These are phyloP conservation scores for Aleiodes leptofemur DNA, from an alignment of 2,888 invertebrate genomes.

Conservation along the genomic window DNA sequence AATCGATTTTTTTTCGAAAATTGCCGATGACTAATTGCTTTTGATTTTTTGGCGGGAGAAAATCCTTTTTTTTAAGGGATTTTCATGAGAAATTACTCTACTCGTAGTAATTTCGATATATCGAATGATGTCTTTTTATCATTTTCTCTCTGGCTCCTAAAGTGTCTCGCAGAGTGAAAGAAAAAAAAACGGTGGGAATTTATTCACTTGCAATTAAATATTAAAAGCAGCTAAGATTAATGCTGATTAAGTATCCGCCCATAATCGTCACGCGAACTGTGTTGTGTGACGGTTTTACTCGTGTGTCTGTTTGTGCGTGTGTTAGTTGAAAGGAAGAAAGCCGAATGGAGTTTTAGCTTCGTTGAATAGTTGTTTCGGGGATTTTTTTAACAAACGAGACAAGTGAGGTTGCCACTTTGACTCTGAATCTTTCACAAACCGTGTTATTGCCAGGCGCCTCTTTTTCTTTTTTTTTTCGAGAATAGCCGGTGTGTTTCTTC, in stretches of 20 bases:
- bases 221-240: no score
- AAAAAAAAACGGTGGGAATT: no score
- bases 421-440: slow-evolving; percentile 15
- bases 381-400: slow-evolving; percentile 8
- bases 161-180: not conserved
- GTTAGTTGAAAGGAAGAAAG: slow-evolving; percentile 24
- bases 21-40: no score
- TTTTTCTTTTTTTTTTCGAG: slow-evolving; percentile 3
- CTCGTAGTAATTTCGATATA: no score
- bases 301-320: no score
- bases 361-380: slow-evolving; percentile 1
- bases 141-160: no score
- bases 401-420: not conserved
- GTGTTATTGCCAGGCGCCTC: slow-evolving; percentile 48
- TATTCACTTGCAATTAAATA: no score
- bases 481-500: slow-evolving; percentile 38
- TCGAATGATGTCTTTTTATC: no score
- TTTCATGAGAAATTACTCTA: no score
- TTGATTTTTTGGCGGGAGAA: no score
- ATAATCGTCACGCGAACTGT: slow-evolving; percentile 53
- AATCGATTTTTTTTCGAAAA: no score
- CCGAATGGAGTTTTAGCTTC: slow-evolving; percentile 30
- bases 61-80: no score
- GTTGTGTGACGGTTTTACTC: not conserved
- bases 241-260: slow-evolving; percentile 45